These are phyloP conservation scores for Alloplasta piceator DNA, from an alignment of 2,888 invertebrate species.

Conservation along the genomic window DNA sequence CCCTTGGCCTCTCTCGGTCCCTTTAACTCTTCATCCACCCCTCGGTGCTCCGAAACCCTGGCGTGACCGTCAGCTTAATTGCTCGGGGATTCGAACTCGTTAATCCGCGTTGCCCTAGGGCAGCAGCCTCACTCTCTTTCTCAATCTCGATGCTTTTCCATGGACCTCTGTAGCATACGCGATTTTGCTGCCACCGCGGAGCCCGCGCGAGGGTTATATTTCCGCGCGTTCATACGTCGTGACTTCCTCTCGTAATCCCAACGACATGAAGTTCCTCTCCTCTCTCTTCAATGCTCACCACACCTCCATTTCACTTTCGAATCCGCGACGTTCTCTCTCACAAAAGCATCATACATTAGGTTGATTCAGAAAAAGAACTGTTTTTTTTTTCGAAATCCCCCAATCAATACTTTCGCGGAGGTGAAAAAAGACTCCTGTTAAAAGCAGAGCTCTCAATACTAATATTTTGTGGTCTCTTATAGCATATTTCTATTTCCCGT, in stretches of 20 bases:
- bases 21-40: conserved; percentile 39
- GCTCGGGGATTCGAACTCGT: conserved; percentile 79
- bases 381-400: too few species aligned
- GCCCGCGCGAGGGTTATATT: neutral
- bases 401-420: too few species aligned
- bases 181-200: conserved; percentile 17
- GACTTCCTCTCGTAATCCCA: conserved; percentile 68
- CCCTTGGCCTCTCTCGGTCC: conserved; percentile 15
- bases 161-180: conserved; percentile 4
- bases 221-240: conserved; percentile 41
- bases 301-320: conserved; percentile 51
- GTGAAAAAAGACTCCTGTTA: too few species aligned
- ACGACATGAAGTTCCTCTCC: conserved; percentile 65
- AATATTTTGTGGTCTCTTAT: too few species aligned
- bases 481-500: too few species aligned
- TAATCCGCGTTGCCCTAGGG: conserved; percentile 73
- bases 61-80: conserved; percentile 77
- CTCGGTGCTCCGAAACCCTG: conserved; percentile 64
- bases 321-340: conserved; percentile 51
- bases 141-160: conserved; percentile 22
- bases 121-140: conserved; percentile 64
- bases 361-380: too few species aligned
- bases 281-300: conserved; percentile 52
- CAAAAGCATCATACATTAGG: conserved; percentile 46
- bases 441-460: too few species aligned